Evolutionary conservation across 2,797 vertebrate genomes (phyloP).

Genomic region (Harpagifer antarcticus): DNA sequence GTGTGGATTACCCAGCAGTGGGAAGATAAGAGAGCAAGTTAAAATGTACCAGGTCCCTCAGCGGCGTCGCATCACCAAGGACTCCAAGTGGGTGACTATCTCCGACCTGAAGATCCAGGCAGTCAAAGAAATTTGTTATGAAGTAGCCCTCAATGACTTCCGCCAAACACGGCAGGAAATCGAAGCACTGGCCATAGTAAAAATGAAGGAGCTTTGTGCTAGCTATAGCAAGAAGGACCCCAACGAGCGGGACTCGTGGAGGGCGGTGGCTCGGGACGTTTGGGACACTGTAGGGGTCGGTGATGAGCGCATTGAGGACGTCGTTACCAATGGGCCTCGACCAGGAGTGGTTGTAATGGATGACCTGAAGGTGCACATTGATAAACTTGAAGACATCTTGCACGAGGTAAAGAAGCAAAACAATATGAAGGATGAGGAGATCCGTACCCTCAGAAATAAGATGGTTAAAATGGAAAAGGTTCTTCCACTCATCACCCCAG

Average conservation of each 20-base stretch:
- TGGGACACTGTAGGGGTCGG: constrained; percentile 99
- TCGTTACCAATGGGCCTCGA: constrained; percentile 86
- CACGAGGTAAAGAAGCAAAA: constrained; percentile 99
- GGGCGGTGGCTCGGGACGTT: constrained; percentile 96
- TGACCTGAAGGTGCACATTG: constrained; percentile 97
- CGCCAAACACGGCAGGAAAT: constrained; percentile 98
- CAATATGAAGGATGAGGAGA: constrained; percentile 98
- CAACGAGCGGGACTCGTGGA: constrained; percentile 98
- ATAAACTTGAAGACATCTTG: constrained; percentile 97
- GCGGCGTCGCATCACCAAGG: constrained; percentile 95
- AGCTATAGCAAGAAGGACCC: constrained; percentile 98
- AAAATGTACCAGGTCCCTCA: constrained; percentile 99
- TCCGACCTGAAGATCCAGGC: constrained; percentile 99
- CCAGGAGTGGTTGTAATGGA: constrained; percentile 89
- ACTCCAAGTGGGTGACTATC: constrained; percentile 99
- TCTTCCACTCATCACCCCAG: constrained; percentile 91
- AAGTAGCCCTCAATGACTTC: constrained; percentile 98
- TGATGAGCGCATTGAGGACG: constrained; percentile 95
- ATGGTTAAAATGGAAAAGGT: constrained; percentile 99
- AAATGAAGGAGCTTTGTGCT: constrained; percentile 98
- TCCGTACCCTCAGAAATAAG: constrained; percentile 93
- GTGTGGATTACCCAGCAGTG: constrained; percentile 98
- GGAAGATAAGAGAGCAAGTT: constrained; percentile 95
- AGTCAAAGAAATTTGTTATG: constrained; percentile 99
- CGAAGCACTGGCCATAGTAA: constrained; percentile 97